Evolutionary conservation across 1,140 invertebrate genomes (phyloP).

Genomic region (Zaprionus capensis): DNA sequence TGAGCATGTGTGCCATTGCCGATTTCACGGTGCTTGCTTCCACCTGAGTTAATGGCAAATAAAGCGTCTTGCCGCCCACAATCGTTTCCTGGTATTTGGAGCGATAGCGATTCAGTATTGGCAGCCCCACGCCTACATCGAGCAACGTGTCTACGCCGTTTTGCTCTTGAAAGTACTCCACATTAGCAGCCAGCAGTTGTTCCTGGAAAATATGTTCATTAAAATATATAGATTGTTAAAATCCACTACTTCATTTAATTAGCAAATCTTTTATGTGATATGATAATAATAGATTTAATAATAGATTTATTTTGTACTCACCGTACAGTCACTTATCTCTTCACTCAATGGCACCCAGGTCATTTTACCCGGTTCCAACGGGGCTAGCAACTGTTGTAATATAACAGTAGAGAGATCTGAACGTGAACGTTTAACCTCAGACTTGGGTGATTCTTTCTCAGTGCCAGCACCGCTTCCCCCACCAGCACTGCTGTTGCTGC

Average conservation of each 20-base stretch:
- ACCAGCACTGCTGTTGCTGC: slow-evolving; percentile 54
- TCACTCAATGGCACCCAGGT: slow-evolving; percentile 81
- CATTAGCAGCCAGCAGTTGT: slow-evolving; percentile 87
- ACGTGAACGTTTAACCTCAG: slow-evolving; percentile 86
- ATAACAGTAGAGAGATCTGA: slow-evolving; percentile 88
- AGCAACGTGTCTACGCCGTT: slow-evolving; percentile 78
- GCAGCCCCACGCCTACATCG: slow-evolving; percentile 72
- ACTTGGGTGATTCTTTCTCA: slow-evolving; percentile 86
- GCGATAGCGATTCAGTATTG: slow-evolving; percentile 76
- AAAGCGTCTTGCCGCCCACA: slow-evolving; percentile 67
- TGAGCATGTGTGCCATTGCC: slow-evolving; percentile 87
- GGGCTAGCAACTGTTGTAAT: slow-evolving; percentile 88
- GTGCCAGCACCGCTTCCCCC: slow-evolving; percentile 55
- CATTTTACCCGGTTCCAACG: slow-evolving; percentile 84
- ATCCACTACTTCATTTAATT: too few relatives aligned
- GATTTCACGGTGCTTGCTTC: slow-evolving; percentile 77
- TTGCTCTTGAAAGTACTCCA: slow-evolving; percentile 85
- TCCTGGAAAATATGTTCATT: slow-evolving; percentile 70
- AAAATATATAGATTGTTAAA: too few relatives aligned
- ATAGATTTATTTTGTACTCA: slow-evolving; percentile 45
- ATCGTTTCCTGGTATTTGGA: slow-evolving; percentile 76
- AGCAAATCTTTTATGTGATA: too few relatives aligned
- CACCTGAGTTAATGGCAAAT: slow-evolving; percentile 72
- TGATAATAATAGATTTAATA: neutral
- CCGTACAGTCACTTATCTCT: slow-evolving; percentile 75